A percentile compares a stretch with the other conserved stretches of the same genome.
These are phyloP conservation scores for Baccha elongata DNA, from an alignment of 2,888 invertebrate species.

Conservation along the genomic window DNA sequence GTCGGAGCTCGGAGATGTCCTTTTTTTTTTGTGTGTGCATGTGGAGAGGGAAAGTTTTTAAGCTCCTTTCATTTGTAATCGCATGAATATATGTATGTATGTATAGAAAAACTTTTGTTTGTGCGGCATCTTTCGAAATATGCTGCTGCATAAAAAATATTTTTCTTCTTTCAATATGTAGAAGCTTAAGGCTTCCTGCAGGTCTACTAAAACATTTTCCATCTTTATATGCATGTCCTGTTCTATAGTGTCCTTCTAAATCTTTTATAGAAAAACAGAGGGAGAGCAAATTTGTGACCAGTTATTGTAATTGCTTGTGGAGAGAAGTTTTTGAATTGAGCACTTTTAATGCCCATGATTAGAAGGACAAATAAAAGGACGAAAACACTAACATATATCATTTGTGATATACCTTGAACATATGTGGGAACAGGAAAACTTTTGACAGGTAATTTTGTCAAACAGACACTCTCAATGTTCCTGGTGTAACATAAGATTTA, in stretches of 20 bases:
- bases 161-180: slow-evolving; percentile 22
- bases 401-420: background rate
- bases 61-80: slow-evolving; percentile 72
- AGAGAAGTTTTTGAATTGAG: background rate
- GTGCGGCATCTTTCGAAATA: slow-evolving; percentile 58
- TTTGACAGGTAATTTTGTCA: slow-evolving; percentile 63
- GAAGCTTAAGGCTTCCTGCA: slow-evolving; percentile 37
- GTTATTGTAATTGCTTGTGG: slow-evolving; percentile 50
- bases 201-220: slow-evolving; percentile 2
- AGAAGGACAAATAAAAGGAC: slow-evolving; percentile 18
- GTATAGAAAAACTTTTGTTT: slow-evolving; percentile 59
- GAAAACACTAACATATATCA: slow-evolving; percentile 2
- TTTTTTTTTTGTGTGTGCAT: background rate
- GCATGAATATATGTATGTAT: slow-evolving; percentile 61
- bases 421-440: slow-evolving; percentile 30
- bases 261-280: slow-evolving; percentile 10
- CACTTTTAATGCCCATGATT: slow-evolving; percentile 49
- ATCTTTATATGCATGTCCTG: background rate
- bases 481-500: slow-evolving; percentile 17
- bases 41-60: slow-evolving; percentile 53
- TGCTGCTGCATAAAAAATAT: slow-evolving; percentile 33
- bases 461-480: background rate
- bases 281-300: slow-evolving; percentile 59
- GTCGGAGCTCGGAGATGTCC: background rate
- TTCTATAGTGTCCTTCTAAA: background rate